These are phyloP conservation scores for Bubo bubo DNA, from an alignment of 2,113 vertebrate genomes.

Conservation along the genomic window DNA sequence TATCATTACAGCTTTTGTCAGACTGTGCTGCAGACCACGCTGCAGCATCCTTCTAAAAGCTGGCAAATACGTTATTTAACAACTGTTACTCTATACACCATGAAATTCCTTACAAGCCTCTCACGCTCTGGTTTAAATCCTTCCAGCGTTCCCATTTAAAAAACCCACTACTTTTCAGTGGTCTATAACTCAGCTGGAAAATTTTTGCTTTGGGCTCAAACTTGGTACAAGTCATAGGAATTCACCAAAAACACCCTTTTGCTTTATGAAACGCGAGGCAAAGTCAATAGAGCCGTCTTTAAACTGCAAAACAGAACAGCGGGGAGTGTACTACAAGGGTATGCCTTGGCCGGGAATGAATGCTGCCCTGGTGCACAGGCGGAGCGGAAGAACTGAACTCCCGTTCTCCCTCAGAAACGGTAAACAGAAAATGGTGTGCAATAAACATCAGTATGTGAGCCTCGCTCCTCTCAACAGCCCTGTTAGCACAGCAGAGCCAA, in stretches of 20 bases:
- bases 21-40: rapidly evolving
- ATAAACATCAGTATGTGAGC: neutral
- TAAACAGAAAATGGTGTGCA: rapidly evolving
- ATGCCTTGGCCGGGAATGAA: neutral
- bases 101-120: neutral
- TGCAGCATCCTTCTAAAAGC: neutral
- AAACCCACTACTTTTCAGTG: neutral
- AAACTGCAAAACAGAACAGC: neutral
- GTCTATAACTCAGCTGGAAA: neutral
- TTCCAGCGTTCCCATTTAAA: neutral
- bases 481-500: neutral
- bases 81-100: neutral
- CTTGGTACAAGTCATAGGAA: neutral
- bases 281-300: neutral
- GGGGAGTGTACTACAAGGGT: neutral
- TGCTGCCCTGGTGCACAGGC: neutral
- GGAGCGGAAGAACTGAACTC: rapidly evolving
- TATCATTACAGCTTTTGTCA: neutral
- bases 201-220: neutral
- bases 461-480: neutral
- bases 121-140: neutral
- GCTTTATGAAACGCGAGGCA: neutral
- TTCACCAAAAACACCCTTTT: neutral
- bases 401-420: neutral
- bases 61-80: neutral